Conservation (phyloP, 2,888 invertebrate species). For the Dasypogon diadema region DNA sequence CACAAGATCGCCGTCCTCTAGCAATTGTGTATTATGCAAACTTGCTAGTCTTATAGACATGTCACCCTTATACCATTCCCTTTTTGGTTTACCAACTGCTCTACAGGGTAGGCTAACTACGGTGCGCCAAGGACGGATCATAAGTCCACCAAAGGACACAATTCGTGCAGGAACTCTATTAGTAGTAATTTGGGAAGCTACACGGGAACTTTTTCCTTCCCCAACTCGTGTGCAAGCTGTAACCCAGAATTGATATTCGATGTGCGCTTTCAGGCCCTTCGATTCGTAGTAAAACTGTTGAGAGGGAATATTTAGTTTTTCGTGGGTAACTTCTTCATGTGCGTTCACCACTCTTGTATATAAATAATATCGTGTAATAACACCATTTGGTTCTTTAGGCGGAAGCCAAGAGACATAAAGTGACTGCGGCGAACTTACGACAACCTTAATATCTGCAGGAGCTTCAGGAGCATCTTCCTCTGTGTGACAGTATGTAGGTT, state of each 20-base stretch:
- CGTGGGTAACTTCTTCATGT: constrained; percentile 77
- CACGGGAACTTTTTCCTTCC: constrained; percentile 80
- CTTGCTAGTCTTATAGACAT: constrained; percentile 72
- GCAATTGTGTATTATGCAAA: constrained; percentile 73
- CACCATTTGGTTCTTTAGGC: constrained; percentile 80
- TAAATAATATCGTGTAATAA: constrained; percentile 80
- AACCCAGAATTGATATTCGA: constrained; percentile 84
- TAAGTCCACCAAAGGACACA: constrained; percentile 77
- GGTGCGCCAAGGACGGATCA: constrained; percentile 77
- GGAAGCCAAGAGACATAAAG: constrained; percentile 83
- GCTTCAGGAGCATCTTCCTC: constrained; percentile 86
- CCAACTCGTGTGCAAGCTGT: constrained; percentile 83
- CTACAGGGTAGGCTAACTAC: constrained; percentile 75
- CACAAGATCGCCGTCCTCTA: constrained; percentile 76
- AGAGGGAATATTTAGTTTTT: constrained; percentile 75
- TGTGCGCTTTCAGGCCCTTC: constrained; percentile 76
- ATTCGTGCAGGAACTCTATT: constrained; percentile 77
- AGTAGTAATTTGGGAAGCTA: constrained; percentile 76
- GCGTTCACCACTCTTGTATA: constrained; percentile 78
- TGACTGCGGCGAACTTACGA: constrained; percentile 80
- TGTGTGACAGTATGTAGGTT: constrained; percentile 79
- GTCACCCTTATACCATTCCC: constrained; percentile 76
- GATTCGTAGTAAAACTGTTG: constrained; percentile 77
- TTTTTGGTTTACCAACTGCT: constrained; percentile 75
- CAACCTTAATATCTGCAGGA: constrained; percentile 84